Evolutionary conservation across 2,113 vertebrate species (phyloP).

Genomic region (Bombycilla garrulus): DNA sequence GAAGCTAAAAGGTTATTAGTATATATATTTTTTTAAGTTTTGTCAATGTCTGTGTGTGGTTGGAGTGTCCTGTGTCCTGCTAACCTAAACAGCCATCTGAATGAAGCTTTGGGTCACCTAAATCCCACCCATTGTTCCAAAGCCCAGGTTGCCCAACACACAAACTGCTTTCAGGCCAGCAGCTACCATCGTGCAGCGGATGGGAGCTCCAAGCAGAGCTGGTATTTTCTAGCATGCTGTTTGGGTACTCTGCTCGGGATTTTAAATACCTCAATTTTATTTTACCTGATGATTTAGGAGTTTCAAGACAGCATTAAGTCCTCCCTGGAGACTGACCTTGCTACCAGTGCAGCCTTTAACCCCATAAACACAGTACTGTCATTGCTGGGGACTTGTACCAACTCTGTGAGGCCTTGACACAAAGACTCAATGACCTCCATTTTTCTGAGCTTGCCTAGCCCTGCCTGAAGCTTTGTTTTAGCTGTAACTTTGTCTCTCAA

Average conservation of each 20-base stretch:
- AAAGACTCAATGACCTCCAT: too few relatives aligned
- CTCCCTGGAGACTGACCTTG: not conserved
- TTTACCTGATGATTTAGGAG: not conserved
- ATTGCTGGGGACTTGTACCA: not conserved
- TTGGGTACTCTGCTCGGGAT: not conserved
- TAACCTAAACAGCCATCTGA: not conserved
- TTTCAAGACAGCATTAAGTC: not conserved
- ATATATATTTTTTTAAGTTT: not conserved
- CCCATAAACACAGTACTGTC: not conserved
- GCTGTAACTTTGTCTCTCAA: not conserved
- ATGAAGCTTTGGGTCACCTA: not conserved
- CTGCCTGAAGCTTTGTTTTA: not conserved
- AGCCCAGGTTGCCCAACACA: not conserved
- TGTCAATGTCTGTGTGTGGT: not conserved
- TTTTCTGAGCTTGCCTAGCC: not conserved
- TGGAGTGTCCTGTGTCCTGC: not conserved
- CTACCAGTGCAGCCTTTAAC: not conserved
- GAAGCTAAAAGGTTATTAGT: not conserved
- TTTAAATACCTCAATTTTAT: not conserved
- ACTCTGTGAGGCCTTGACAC: not conserved
- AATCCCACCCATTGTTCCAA: not conserved
- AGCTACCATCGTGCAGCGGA: fast-evolving
- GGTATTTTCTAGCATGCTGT: not conserved
- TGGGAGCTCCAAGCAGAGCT: not conserved
- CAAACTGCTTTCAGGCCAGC: not conserved